Conservation (phyloP, 2,113 vertebrate genomes). For the Saguinus midas region DNA sequence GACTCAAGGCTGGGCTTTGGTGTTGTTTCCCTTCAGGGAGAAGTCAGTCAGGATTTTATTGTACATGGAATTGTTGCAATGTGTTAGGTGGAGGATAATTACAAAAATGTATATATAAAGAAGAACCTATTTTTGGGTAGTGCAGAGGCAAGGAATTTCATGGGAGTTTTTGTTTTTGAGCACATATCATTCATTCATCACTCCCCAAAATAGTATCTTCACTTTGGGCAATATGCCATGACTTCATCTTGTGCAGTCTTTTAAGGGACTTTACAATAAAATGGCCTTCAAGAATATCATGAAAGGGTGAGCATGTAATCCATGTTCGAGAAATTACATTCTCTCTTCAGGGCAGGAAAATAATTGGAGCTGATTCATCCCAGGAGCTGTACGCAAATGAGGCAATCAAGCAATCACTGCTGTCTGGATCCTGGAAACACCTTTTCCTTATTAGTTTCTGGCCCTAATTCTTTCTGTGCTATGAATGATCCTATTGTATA, state of each 20-base stretch:
- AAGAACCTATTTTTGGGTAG: not conserved
- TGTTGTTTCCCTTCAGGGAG: rapidly evolving
- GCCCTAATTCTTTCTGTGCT: not conserved
- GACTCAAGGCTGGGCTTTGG: rapidly evolving
- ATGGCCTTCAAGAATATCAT: rapidly evolving
- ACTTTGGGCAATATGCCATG: not conserved
- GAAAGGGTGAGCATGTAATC: rapidly evolving
- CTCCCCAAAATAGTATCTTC: not conserved
- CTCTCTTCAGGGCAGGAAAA: not conserved
- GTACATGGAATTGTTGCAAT: rapidly evolving
- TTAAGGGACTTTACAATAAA: not conserved
- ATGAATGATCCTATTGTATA: too few species aligned
- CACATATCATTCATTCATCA: rapidly evolving
- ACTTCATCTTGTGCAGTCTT: too few species aligned
- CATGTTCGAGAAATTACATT: not conserved
- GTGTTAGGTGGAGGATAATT: rapidly evolving
- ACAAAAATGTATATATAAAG: not conserved
- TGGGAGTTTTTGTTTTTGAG: not conserved
- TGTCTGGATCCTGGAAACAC: not conserved
- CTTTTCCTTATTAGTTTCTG: not conserved
- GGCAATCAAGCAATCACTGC: rapidly evolving
- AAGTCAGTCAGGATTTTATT: rapidly evolving
- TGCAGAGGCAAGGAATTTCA: not conserved
- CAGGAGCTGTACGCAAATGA: too few species aligned
- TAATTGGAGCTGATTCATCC: too few species aligned